A percentile compares a stretch with the other conserved stretches of the same genome.
phyloP scores from a whole-genome alignment of 1,140 invertebrate species.

The Drosophila funebris region DNA sequence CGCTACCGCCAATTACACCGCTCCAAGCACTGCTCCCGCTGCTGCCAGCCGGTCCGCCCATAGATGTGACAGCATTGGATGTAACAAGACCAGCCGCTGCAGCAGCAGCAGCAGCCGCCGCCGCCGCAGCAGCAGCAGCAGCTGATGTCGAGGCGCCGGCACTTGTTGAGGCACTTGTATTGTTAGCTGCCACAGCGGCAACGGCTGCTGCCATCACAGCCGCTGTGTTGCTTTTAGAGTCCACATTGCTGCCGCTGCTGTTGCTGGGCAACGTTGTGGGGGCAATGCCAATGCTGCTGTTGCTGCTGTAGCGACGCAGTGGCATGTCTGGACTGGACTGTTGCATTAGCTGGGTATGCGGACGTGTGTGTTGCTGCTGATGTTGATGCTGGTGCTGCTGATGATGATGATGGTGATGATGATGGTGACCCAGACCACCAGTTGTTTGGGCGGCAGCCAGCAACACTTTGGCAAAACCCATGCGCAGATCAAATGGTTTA shows the following conservation, averaged over 20 bases:
- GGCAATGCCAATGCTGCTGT: conserved; percentile 48
- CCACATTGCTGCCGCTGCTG: conserved; percentile 10
- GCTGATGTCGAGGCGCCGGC: conserved; percentile 61
- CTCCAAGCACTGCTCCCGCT: conserved; percentile 17
- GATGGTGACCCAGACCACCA: conserved; percentile 27
- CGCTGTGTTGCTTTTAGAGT: conserved; percentile 39
- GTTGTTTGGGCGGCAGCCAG: conserved; percentile 55
- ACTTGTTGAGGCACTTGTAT: conserved; percentile 46
- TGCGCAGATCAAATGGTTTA: conserved; percentile 76
- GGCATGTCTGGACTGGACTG: conserved; percentile 50
- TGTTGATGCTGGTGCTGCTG: conserved; percentile 49
- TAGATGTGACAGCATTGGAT: neutral
- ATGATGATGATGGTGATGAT: conserved; percentile 39
- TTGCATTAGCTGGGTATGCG: conserved; percentile 44
- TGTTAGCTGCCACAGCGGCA: conserved; percentile 42
- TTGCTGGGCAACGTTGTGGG: conserved; percentile 25
- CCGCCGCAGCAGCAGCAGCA: conserved; percentile 49
- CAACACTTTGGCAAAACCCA: conserved; percentile 55
- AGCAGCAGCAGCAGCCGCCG: conserved; percentile 33
- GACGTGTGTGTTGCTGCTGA: conserved; percentile 34
- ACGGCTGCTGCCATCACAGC: conserved; percentile 38
- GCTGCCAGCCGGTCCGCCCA: conserved; percentile 4
- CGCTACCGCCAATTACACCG: neutral
- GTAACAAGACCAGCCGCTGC: conserved; percentile 4
- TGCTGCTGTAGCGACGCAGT: conserved; percentile 67